These are phyloP conservation scores for Drosophila nigrodunni DNA, from an alignment of 1,140 invertebrate genomes.

Conservation along the genomic window DNA sequence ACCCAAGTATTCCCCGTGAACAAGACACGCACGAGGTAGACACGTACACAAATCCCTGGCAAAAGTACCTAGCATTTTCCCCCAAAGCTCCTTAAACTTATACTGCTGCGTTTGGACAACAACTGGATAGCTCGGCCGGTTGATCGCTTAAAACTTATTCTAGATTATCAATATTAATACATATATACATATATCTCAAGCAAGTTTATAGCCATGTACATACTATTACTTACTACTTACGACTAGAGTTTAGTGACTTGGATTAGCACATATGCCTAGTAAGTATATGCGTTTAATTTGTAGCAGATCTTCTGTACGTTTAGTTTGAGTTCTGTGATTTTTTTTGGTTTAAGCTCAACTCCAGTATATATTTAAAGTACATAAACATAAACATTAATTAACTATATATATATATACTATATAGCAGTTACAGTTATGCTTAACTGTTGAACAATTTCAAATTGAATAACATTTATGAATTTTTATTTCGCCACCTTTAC, in stretches of 20 bases:
- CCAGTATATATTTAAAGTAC: conserved; percentile 29
- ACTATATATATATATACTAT: conserved; percentile 13
- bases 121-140: not conserved
- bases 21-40: conserved; percentile 65
- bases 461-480: conserved; percentile 38
- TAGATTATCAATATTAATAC: conserved; percentile 41
- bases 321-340: conserved; percentile 80
- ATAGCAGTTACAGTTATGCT: conserved; percentile 31
- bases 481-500: conserved; percentile 55
- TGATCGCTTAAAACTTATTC: conserved; percentile 44
- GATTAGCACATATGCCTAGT: conserved; percentile 45
- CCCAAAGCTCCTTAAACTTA: not conserved
- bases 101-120: not conserved
- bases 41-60: not conserved
- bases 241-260: conserved; percentile 33
- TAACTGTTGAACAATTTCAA: conserved; percentile 34
- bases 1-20: conserved; percentile 91
- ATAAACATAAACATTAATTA: conserved; percentile 10
- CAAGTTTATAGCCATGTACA: conserved; percentile 36
- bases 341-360: conserved; percentile 74
- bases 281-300: conserved; percentile 50
- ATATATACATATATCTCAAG: conserved; percentile 61
- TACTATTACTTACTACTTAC: conserved; percentile 42
- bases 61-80: conserved; percentile 41
- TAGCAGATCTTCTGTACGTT: conserved; percentile 66